Base-by-base conservation (phyloP, 2,113 vertebrate genomes). In the Butorides virescens region DNA sequence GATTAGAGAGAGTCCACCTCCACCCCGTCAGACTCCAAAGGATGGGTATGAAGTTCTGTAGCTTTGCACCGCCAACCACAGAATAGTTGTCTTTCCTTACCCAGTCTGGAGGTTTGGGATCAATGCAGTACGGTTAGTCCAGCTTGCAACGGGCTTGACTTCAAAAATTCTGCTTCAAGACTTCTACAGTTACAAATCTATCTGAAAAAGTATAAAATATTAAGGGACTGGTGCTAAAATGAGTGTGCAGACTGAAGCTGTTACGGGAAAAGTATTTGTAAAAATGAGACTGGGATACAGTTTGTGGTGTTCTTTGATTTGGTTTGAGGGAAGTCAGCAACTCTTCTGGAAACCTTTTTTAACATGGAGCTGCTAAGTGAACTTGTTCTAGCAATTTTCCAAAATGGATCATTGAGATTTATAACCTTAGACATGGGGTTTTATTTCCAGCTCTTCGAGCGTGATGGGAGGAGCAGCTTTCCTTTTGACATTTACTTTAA, bases 401-500 rank as follows among this genome's bases (percentile, higher is more conserved):
- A 67, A 91, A 92, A 75, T 55, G 62, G 34, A 83, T 8, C 3
- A 0, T 26, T 95, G 67, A 86, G 81, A 62, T 94, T 94, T 91
- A 63, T 95, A 85, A 93, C 94, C 95, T 95, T 82, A 93, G 89
- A 92, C 77, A 53, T 8, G 4, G 21, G 32, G 32, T 3, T 91
- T 94, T 92, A 94, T 97, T 95, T 91, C 63, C 55, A 95, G 77
- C 87, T 47, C 50, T 95, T 91, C 77, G 59, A 83, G 74, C 73
- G 39, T 20, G 42, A 78, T 37, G 66, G 70, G 86, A 83, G 81
- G 77, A 94, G 63, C 74, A 91, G 37, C 27, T 92, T 92, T 90
- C n/a, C 50, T 93, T 89, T 17, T 96, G 93, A 91, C 86, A 95
- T 85, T 97, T 92, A 94, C 62, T 91, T 97, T 97, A 95, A 95